Percentiles rank a stretch among this genome's conserved stretches.
Conservation (phyloP, 2,888 invertebrate genomes). For the Schizotus pectinicornis region DNA sequence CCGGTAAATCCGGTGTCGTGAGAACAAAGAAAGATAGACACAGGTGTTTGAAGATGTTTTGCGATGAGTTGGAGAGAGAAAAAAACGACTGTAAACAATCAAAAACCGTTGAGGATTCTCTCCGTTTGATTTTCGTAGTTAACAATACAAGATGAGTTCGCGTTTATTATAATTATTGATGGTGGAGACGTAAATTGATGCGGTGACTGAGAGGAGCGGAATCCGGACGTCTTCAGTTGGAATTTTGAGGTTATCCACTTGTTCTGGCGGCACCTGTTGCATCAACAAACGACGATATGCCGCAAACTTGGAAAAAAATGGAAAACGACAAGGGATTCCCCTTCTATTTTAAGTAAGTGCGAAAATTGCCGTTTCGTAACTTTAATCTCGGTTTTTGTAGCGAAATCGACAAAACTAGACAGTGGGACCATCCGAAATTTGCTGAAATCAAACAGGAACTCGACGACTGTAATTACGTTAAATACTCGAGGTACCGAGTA, state of each 20-base stretch:
- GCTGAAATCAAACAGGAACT: conserved; percentile 63
- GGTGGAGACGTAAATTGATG: neutral
- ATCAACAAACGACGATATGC: conserved; percentile 26
- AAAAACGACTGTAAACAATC: too few species aligned
- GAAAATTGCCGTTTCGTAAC: neutral
- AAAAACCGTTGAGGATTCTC: too few species aligned
- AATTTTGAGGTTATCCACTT: too few species aligned
- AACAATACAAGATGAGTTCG: too few species aligned
- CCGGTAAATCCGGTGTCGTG: too few species aligned
- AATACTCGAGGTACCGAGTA: conserved; percentile 77
- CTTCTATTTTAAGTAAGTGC: conserved; percentile 64
- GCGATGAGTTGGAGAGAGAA: too few species aligned
- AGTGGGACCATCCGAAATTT: conserved; percentile 69
- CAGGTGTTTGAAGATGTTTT: too few species aligned
- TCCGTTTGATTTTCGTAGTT: too few species aligned
- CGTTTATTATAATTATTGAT: too few species aligned
- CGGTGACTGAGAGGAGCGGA: neutral
- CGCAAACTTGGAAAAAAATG: conserved; percentile 61
- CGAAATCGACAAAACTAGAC: conserved; percentile 60
- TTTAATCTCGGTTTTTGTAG: conserved; percentile 53
- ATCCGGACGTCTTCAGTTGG: neutral
- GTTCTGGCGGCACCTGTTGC: conserved; percentile 12
- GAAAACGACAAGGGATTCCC: conserved; percentile 68
- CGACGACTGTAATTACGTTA: conserved; percentile 71
- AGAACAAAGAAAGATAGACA: too few species aligned